Conservation (phyloP, 2,888 invertebrate species). For the Luperina testacea region DNA sequence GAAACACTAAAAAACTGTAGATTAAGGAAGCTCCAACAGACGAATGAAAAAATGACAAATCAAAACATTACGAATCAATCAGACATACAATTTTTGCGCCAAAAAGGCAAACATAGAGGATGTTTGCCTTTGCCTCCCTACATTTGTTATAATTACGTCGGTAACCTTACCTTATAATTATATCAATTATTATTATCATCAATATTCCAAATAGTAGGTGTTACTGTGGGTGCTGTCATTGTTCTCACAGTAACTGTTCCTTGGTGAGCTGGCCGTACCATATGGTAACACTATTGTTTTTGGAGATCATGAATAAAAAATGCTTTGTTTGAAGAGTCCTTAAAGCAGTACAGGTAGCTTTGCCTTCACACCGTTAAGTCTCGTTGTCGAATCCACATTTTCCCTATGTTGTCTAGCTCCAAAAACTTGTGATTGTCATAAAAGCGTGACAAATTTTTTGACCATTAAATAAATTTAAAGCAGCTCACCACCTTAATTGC, state of each 20-base stretch:
- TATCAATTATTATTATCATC: not conserved
- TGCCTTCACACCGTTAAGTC: constrained; percentile 9
- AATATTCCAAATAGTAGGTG: constrained; percentile 55
- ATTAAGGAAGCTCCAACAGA: not conserved
- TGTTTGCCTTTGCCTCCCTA: not conserved
- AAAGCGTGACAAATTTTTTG: not conserved
- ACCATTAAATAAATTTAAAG: not conserved
- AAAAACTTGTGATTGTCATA: not conserved
- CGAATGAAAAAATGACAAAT: not conserved
- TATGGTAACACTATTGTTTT: constrained; percentile 34
- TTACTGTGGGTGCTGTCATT: constrained; percentile 56
- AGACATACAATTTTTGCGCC: not conserved
- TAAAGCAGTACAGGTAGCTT: constrained; percentile 36
- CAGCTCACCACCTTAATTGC: not conserved
- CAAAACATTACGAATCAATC: constrained; percentile 2
- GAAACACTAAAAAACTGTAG: not conserved
- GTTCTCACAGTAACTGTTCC: constrained; percentile 37
- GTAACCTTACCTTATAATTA: constrained; percentile 29
- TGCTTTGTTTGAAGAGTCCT: constrained; percentile 27
- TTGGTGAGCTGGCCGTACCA: constrained; percentile 33
- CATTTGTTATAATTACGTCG: constrained; percentile 24
- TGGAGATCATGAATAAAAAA: constrained; percentile 24
- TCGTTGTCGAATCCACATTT: constrained; percentile 1
- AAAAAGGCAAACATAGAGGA: not conserved
- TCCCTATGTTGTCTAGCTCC: not conserved